A percentile compares a stretch with the other conserved stretches of the same genome.
phyloP scores from a whole-genome alignment of 2,797 vertebrate species.

The Carduelis carduelis region DNA sequence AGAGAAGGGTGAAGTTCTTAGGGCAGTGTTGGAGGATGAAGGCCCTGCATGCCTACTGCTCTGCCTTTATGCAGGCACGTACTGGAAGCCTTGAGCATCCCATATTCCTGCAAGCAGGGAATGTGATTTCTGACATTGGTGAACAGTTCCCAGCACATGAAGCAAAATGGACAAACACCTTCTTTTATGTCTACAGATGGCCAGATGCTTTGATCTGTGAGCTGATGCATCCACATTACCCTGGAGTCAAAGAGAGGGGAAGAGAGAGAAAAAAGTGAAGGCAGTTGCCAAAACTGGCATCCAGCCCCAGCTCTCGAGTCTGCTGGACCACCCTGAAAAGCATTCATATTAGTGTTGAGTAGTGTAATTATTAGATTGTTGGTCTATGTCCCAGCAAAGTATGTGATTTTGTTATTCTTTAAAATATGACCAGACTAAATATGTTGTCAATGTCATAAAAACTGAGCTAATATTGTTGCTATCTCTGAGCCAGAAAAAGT shows the following conservation, averaged over 20 bases:
- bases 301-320: conserved; percentile 5
- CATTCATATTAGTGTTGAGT: conserved; percentile 17
- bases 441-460: conserved; percentile 48
- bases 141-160: neutral
- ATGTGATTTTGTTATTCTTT: conserved; percentile 62
- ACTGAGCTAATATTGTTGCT: conserved; percentile 5
- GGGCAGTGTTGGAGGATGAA: neutral
- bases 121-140: neutral
- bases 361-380: conserved; percentile 45
- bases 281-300: conserved; percentile 43
- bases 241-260: neutral
- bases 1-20: neutral
- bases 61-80: neutral
- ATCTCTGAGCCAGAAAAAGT: neutral
- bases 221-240: neutral
- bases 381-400: conserved; percentile 22
- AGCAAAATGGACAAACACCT: conserved; percentile 7
- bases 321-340: conserved; percentile 59
- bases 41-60: neutral
- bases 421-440: conserved; percentile 59
- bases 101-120: neutral
- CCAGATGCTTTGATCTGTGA: conserved; percentile 45
- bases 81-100: neutral
- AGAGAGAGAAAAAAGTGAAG: neutral
- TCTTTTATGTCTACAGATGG: conserved; percentile 4